These are phyloP conservation scores for Drosophila sulfurigaster DNA, from an alignment of 1,140 invertebrate genomes.

Conservation along the genomic window DNA sequence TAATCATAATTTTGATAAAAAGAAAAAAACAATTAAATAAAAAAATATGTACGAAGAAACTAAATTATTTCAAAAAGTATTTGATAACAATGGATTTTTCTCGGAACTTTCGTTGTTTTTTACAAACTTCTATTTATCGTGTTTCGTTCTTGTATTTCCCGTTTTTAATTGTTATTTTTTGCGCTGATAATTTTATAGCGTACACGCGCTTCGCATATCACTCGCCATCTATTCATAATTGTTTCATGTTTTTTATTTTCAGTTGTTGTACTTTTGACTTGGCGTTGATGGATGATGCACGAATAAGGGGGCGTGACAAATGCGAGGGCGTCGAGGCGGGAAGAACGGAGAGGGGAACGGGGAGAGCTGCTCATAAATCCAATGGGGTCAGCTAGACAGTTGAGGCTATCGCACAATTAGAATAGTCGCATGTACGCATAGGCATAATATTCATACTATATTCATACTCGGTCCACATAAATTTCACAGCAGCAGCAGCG, in stretches of 20 bases:
- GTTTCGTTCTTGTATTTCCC: not conserved
- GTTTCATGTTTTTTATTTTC: not conserved
- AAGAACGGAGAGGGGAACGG: no score
- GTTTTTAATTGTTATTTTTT: not conserved
- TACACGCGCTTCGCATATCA: conserved; percentile 1
- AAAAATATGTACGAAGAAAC: no score
- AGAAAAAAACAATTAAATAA: no score
- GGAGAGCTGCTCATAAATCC: not conserved
- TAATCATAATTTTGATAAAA: no score
- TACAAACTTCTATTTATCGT: no score
- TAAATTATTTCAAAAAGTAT: no score
- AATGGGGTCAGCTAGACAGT: conserved; percentile 50
- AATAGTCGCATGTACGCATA: conserved; percentile 19
- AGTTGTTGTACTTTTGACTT: not conserved
- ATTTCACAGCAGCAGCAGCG: conserved; percentile 21
- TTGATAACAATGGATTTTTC: no score
- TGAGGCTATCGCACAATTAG: conserved; percentile 31
- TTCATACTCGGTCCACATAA: conserved; percentile 24
- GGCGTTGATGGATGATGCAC: conserved; percentile 2
- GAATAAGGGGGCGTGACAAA: not conserved
- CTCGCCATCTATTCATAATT: not conserved
- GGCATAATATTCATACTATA: conserved; percentile 5
- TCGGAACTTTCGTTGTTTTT: no score
- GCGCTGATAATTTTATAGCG: conserved; percentile 1
- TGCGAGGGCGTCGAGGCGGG: not conserved